phyloP scores from a whole-genome alignment of 2,888 invertebrate genomes.

The Yponomeuta malinellus region DNA sequence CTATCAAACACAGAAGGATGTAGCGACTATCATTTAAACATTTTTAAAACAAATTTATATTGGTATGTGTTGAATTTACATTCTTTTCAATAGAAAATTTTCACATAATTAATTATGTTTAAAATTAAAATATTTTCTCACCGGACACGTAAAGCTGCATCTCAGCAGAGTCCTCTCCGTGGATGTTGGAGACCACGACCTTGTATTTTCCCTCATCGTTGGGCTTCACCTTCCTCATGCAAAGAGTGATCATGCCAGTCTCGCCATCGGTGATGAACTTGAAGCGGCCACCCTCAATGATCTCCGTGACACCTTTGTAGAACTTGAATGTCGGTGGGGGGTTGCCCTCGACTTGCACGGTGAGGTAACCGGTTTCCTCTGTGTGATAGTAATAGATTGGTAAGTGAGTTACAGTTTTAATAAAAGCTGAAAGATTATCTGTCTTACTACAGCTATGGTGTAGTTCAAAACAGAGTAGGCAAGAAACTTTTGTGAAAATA shows the following conservation, averaged over 20 bases:
- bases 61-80: too few relatives aligned
- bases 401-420: too few relatives aligned
- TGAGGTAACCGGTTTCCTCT: conserved; percentile 96
- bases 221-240: conserved; percentile 96
- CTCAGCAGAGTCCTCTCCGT: conserved; percentile 97
- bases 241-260: conserved; percentile 92
- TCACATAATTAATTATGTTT: too few relatives aligned
- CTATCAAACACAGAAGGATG: too few relatives aligned
- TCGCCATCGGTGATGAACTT: conserved; percentile 97
- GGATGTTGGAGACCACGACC: conserved; percentile 92
- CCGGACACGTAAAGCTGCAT: conserved; percentile 97
- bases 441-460: too few relatives aligned
- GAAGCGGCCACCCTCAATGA: conserved; percentile 96
- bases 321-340: conserved; percentile 97
- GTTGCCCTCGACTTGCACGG: conserved; percentile 94
- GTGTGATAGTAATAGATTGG: conserved; percentile 22
- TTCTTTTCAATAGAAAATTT: too few relatives aligned
- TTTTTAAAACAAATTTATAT: too few relatives aligned
- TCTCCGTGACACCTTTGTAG: conserved; percentile 94
- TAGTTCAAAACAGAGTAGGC: too few relatives aligned
- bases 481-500: too few relatives aligned
- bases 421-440: too few relatives aligned
- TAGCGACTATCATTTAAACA: too few relatives aligned
- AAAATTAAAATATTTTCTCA: conserved; percentile 44
- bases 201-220: conserved; percentile 98